Percentiles rank a stretch among this genome's conserved stretches.
These are phyloP conservation scores for Tinamus guttatus DNA, from an alignment of 2,113 vertebrate species.

Conservation along the genomic window DNA sequence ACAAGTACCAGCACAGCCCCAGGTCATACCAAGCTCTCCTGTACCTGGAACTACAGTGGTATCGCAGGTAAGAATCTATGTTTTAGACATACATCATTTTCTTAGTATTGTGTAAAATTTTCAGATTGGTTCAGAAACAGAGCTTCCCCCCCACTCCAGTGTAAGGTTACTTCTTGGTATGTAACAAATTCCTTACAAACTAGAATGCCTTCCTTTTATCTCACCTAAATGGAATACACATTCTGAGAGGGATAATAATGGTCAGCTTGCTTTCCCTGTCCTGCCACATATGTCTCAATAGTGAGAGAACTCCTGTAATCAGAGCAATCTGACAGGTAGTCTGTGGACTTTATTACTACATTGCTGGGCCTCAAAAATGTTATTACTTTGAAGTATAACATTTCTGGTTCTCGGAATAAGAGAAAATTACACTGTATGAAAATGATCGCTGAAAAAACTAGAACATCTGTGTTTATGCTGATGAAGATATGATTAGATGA, in stretches of 20 bases:
- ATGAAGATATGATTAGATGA: not conserved
- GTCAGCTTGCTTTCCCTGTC: not conserved
- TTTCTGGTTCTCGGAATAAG: not conserved
- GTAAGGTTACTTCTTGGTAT: accelerated
- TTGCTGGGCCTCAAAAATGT: not conserved
- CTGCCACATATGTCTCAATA: not conserved
- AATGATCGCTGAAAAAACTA: not conserved
- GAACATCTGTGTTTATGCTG: not conserved
- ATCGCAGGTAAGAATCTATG: slow-evolving; percentile 77
- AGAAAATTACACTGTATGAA: not conserved
- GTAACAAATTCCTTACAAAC: not conserved
- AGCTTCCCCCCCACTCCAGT: not conserved
- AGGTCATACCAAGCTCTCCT: slow-evolving; percentile 65
- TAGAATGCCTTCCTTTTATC: not conserved
- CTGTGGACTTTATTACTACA: not conserved
- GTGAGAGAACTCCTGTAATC: not conserved
- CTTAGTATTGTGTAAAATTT: not conserved
- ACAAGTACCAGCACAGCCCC: slow-evolving; percentile 59
- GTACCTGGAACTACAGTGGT: slow-evolving; percentile 81
- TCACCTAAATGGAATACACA: not conserved
- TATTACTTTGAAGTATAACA: accelerated
- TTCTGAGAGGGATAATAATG: not conserved
- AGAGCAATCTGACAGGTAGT: not conserved
- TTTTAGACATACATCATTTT: not conserved
- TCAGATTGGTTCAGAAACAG: accelerated